phyloP scores from a whole-genome alignment of 2,888 invertebrate genomes.

The Ashinkailepas kermadecensis region DNA sequence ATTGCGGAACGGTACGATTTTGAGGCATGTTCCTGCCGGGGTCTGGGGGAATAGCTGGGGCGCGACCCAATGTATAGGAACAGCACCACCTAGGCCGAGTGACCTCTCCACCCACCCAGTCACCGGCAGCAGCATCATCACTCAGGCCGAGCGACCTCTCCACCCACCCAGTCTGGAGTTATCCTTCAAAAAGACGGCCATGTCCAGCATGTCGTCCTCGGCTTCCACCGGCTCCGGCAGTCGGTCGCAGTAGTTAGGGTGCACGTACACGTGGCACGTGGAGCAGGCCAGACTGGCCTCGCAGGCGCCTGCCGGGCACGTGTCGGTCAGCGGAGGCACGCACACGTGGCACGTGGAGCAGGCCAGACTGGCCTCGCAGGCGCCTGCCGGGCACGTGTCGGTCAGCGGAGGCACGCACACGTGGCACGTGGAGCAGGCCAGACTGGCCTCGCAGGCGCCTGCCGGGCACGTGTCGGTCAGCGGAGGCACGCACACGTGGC shows the following conservation, averaged over 20 bases:
- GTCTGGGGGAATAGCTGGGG: too few relatives aligned
- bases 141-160: too few relatives aligned
- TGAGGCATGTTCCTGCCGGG: too few relatives aligned
- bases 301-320: conserved; percentile 65
- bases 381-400: conserved; percentile 57
- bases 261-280: conserved; percentile 94
- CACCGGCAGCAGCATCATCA: conserved; percentile 44
- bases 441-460: conserved; percentile 96
- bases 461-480: too few relatives aligned
- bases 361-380: conserved; percentile 96
- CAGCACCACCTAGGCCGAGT: too few relatives aligned
- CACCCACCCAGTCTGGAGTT: conserved; percentile 77
- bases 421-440: conserved; percentile 98
- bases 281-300: conserved; percentile 97
- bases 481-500: too few relatives aligned
- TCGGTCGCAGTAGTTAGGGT: conserved; percentile 60
- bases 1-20: too few relatives aligned
- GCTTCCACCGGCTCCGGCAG: conserved; percentile 76
- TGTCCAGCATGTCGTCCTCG: conserved; percentile 93
- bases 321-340: too few relatives aligned
- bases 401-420: too few relatives aligned
- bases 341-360: conserved; percentile 94
- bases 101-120: conserved; percentile 52
- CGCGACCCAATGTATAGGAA: too few relatives aligned
- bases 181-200: conserved; percentile 91